Percentiles rank a stretch among this genome's conserved stretches.
phyloP scores from a whole-genome alignment of 2,113 vertebrate species.

The Corvus moneduloides region DNA sequence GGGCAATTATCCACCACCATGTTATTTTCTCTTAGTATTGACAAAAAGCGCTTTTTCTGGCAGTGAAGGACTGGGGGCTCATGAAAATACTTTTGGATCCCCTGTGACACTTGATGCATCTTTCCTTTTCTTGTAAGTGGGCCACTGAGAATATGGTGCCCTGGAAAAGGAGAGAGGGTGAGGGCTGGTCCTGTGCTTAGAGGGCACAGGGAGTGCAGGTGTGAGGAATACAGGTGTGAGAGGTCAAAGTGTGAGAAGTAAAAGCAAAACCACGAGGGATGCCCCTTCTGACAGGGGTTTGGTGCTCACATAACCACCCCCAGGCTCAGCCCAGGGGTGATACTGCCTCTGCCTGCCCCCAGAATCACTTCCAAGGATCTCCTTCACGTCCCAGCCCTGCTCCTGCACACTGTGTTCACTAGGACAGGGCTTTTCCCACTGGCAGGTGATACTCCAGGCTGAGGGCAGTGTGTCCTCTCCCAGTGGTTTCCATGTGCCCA shows the following conservation, averaged over 20 bases:
- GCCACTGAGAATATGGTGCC: rapidly evolving
- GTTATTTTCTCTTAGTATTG: conserved; percentile 17
- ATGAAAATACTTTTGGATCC: background rate
- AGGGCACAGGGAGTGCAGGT: background rate
- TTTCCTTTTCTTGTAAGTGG: background rate
- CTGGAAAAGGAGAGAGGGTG: background rate
- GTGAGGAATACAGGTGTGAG: background rate
- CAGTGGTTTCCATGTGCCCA: background rate
- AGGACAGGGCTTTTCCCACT: background rate
- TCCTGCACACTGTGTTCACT: rapidly evolving
- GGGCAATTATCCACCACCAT: conserved; percentile 18
- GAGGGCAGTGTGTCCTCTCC: background rate
- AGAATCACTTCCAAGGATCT: background rate
- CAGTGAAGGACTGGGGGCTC: background rate
- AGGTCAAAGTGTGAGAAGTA: background rate
- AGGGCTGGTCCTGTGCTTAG: background rate
- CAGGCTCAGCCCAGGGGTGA: background rate
- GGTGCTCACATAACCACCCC: rapidly evolving
- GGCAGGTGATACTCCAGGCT: background rate
- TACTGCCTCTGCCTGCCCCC: background rate
- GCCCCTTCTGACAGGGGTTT: rapidly evolving
- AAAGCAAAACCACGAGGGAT: rapidly evolving
- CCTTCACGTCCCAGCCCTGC: background rate
- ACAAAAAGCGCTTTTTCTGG: background rate
- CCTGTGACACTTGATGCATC: background rate